These are phyloP conservation scores for Pristionchus japonicus DNA, from an alignment of 2,888 invertebrate species.

Conservation along the genomic window DNA sequence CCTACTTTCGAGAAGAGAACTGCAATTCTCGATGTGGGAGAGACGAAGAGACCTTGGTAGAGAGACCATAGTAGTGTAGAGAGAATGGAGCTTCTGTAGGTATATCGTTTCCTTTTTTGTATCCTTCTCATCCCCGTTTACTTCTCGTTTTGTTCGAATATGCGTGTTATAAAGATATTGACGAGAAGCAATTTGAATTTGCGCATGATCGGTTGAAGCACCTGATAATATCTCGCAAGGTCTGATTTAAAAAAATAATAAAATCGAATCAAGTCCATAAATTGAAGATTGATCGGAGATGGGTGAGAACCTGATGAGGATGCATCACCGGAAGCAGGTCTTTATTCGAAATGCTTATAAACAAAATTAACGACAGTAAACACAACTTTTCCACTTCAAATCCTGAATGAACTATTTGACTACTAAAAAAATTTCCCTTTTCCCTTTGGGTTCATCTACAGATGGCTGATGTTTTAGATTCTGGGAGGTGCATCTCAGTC, in stretches of 20 bases:
- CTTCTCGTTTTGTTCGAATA: neutral
- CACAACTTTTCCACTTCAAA: no score
- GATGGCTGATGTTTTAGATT: neutral
- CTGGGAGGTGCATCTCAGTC: neutral
- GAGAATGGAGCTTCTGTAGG: slow-evolving; percentile 11
- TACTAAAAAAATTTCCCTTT: no score
- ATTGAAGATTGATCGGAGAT: slow-evolving; percentile 36
- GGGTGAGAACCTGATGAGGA: slow-evolving; percentile 45
- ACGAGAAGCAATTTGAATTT: neutral
- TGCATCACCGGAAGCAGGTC: slow-evolving; percentile 37
- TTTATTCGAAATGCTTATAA: no score
- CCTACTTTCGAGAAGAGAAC: slow-evolving; percentile 70
- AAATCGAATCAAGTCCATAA: neutral
- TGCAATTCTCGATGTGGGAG: slow-evolving; percentile 66
- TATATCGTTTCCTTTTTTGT: neutral
- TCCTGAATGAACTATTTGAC: neutral
- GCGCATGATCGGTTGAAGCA: neutral
- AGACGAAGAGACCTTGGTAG: slow-evolving; percentile 69
- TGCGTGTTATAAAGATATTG: slow-evolving; percentile 15
- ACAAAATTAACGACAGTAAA: no score
- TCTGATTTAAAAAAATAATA: no score
- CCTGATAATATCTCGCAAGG: neutral
- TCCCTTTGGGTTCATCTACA: no score
- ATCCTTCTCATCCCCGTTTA: neutral
- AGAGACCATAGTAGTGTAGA: slow-evolving; percentile 47